phyloP scores from a whole-genome alignment of 2,113 vertebrate species.

The Gila orcuttii region DNA sequence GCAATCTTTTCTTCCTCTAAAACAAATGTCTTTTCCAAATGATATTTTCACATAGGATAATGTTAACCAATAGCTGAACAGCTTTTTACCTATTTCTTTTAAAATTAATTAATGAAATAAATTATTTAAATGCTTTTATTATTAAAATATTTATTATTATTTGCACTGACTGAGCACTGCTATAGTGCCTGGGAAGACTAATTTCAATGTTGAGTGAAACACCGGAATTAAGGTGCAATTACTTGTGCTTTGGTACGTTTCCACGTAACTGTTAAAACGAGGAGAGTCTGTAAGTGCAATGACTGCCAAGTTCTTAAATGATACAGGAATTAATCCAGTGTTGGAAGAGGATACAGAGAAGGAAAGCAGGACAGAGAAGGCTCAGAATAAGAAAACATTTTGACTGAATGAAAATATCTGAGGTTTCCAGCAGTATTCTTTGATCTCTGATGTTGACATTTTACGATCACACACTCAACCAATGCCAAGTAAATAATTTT shows the following conservation, averaged over 20 bases:
- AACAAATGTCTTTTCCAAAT: background rate
- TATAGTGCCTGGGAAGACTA: background rate
- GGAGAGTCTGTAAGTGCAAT: constrained; percentile 7
- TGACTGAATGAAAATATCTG: constrained; percentile 71
- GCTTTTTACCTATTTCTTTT: background rate
- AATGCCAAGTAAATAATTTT: constrained; percentile 63
- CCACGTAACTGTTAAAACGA: background rate
- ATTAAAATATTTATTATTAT: background rate
- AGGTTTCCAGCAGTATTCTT: constrained; percentile 67
- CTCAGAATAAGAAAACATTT: constrained; percentile 71
- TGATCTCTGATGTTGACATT: constrained; percentile 65
- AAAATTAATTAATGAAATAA: background rate
- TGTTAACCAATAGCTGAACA: background rate
- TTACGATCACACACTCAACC: constrained; percentile 56
- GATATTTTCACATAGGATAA: background rate
- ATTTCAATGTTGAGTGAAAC: background rate
- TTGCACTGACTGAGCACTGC: background rate
- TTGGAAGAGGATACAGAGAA: constrained; percentile 49
- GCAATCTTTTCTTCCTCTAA: background rate
- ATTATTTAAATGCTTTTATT: background rate
- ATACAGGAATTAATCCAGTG: constrained; percentile 42
- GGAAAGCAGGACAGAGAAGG: constrained; percentile 60
- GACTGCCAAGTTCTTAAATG: constrained; percentile 16
- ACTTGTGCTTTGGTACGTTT: constrained; percentile 20
- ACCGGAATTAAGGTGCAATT: constrained; percentile 6